Percentiles rank a stretch among this genome's conserved stretches.
These are phyloP conservation scores for Hirudo medicinalis DNA, from an alignment of 1,140 invertebrate species.

Conservation along the genomic window DNA sequence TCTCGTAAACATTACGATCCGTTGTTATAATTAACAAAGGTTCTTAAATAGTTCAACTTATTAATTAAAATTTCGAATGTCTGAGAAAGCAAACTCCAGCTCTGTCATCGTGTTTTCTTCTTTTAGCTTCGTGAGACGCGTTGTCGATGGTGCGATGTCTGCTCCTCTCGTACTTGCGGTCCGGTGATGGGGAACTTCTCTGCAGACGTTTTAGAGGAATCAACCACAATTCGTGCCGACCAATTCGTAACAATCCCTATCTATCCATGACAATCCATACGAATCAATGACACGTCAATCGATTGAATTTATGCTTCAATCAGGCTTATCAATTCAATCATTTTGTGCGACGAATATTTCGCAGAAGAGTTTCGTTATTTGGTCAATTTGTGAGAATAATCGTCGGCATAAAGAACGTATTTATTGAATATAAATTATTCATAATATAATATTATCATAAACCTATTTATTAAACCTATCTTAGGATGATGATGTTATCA, in stretches of 20 bases:
- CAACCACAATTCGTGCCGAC: no score
- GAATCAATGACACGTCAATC: background rate
- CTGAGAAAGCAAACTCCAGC: background rate
- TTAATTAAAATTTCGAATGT: no score
- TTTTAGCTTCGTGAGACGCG: background rate
- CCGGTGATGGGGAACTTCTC: conserved; percentile 14
- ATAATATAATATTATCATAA: no score
- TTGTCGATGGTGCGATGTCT: conserved; percentile 4
- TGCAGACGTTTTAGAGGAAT: background rate
- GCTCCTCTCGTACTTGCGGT: conserved; percentile 13
- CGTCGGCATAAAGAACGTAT: no score
- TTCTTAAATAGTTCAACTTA: no score
- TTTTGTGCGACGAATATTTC: background rate
- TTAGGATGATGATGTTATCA: no score
- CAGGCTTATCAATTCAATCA: background rate
- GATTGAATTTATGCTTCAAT: background rate
- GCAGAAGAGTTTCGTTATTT: no score
- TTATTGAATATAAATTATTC: no score
- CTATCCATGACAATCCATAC: background rate
- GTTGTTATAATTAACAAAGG: no score
- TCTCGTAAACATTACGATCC: no score
- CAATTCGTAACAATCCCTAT: background rate
- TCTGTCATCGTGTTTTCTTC: conserved; percentile 16
- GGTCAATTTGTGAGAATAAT: no score
- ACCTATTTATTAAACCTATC: no score